Percentiles rank a stretch among this genome's conserved stretches.
Conservation (phyloP, 2,113 vertebrate genomes). For the Perognathus longimembris region DNA sequence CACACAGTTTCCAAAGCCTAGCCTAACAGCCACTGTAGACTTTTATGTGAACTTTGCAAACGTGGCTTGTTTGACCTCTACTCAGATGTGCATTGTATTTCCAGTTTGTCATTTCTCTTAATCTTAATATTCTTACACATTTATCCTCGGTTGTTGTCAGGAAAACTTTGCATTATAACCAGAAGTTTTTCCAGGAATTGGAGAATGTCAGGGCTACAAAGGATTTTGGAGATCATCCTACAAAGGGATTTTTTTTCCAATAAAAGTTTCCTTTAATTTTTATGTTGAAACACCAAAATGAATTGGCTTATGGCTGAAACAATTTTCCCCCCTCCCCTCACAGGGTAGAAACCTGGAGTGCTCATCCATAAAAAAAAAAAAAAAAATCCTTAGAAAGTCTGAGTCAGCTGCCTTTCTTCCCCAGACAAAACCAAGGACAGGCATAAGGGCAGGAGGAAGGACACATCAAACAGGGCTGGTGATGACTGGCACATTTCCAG, state of each 20-base stretch:
- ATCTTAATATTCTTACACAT: neutral
- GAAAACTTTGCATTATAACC: neutral
- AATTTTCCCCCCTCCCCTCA: constrained; percentile 24
- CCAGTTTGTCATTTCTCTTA: neutral
- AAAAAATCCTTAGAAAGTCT: constrained; percentile 61
- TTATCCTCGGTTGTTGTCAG: neutral
- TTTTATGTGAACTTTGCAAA: neutral
- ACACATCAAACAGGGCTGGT: constrained; percentile 51
- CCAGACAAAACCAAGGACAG: constrained; percentile 13
- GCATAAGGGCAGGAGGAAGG: constrained; percentile 39
- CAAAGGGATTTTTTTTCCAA: constrained; percentile 40
- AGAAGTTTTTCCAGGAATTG: neutral
- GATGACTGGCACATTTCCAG: neutral
- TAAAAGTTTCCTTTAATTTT: constrained; percentile 83
- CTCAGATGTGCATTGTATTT: neutral
- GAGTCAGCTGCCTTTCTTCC: constrained; percentile 70
- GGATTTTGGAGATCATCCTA: neutral
- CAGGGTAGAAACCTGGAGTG: constrained; percentile 73
- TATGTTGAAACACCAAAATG: constrained; percentile 79
- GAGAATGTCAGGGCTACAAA: neutral
- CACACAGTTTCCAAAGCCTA: neutral
- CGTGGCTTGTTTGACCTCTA: neutral
- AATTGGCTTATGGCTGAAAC: constrained; percentile 79
- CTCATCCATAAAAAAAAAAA: constrained; percentile 56
- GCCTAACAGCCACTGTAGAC: neutral